Evolutionary conservation across 2,113 vertebrate species (phyloP).

Genomic region (Nyctibius bracteatus): DNA sequence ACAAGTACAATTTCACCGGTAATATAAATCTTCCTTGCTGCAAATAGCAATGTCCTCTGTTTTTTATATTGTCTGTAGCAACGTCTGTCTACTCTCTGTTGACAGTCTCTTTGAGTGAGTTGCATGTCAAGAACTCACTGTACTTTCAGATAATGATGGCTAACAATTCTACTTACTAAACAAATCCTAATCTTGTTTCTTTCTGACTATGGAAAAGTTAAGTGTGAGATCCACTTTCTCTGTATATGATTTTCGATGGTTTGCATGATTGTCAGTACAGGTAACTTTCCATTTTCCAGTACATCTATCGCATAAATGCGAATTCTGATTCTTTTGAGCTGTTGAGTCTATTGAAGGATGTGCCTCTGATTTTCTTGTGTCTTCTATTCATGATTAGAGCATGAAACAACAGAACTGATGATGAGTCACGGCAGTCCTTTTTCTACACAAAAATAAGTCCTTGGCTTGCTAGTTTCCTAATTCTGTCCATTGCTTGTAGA

Average conservation of each 20-base stretch:
- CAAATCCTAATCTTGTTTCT: background rate
- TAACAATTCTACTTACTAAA: background rate
- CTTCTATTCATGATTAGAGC: background rate
- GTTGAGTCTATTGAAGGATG: background rate
- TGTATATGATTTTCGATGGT: background rate
- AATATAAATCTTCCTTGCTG: conserved; percentile 40
- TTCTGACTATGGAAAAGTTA: background rate
- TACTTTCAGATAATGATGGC: background rate
- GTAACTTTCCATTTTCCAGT: background rate
- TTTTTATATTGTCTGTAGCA: background rate
- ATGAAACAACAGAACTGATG: background rate
- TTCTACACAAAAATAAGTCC: background rate
- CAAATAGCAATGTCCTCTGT: background rate
- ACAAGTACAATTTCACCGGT: conserved; percentile 91
- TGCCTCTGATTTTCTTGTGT: background rate
- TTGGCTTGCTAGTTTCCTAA: background rate
- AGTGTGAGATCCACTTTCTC: background rate
- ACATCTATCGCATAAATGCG: background rate
- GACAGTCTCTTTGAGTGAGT: background rate
- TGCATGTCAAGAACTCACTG: rapidly evolving
- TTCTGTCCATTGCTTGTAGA: background rate
- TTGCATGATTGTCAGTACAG: background rate
- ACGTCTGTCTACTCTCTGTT: background rate
- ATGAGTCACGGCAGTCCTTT: background rate
- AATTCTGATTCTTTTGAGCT: background rate